Conservation (phyloP, 2,888 invertebrate genomes). For the Allolobophora icterica region DNA sequence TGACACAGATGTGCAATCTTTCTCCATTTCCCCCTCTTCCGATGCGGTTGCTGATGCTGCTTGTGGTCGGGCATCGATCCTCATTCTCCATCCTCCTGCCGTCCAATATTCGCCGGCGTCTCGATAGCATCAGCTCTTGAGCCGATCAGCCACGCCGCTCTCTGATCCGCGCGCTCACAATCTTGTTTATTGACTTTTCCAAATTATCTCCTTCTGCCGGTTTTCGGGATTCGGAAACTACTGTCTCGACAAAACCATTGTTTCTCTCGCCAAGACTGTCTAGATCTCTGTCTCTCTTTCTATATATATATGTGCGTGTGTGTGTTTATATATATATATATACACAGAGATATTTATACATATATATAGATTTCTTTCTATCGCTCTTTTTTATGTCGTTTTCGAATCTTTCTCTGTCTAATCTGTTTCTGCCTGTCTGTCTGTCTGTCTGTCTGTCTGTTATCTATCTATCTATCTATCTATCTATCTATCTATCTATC, state of each 20-base stretch:
- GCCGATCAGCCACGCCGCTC: neutral
- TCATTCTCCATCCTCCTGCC: neutral
- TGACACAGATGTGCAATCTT: neutral
- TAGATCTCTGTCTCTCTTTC: neutral
- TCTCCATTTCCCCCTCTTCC: neutral
- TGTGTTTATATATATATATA: too few species aligned
- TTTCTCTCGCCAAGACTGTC: neutral
- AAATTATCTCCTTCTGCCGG: neutral
- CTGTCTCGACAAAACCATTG: neutral
- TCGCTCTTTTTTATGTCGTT: neutral
- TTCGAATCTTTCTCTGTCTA: too few species aligned
- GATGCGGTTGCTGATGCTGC: neutral
- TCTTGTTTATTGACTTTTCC: slow-evolving; percentile 11
- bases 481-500: too few species aligned
- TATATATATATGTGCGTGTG: too few species aligned
- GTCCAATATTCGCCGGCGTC: neutral
- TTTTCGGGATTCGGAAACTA: neutral
- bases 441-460: too few species aligned
- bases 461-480: too few species aligned
- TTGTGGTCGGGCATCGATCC: neutral
- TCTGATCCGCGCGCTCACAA: neutral
- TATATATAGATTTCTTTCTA: too few species aligned
- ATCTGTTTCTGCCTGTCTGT: too few species aligned
- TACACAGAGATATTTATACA: too few species aligned
- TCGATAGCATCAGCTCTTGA: neutral